phyloP scores from a whole-genome alignment of 2,888 invertebrate species.

The Pyrrhia umbra region DNA sequence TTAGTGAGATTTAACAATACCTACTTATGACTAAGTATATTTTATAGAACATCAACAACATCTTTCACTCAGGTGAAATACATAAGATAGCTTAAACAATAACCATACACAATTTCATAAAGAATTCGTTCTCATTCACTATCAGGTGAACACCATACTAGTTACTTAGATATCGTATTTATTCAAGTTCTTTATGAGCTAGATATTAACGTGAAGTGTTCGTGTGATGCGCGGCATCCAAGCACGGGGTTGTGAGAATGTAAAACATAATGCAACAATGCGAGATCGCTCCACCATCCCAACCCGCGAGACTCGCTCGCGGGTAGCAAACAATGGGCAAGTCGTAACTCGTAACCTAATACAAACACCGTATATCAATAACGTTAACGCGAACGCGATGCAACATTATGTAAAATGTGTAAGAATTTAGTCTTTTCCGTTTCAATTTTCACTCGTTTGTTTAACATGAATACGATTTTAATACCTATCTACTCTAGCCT shows the following conservation, averaged over 20 bases:
- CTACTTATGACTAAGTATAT: constrained; percentile 85
- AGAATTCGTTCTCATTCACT: constrained; percentile 78
- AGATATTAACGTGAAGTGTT: constrained; percentile 71
- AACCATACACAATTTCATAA: constrained; percentile 82
- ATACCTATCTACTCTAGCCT: constrained; percentile 89
- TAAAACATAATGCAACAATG: constrained; percentile 68
- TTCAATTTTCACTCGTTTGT: constrained; percentile 87
- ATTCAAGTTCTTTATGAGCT: constrained; percentile 66
- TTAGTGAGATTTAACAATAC: constrained; percentile 90
- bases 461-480: constrained; percentile 84
- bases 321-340: constrained; percentile 66
- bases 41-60: constrained; percentile 89
- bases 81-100: constrained; percentile 80
- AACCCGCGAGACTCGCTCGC: constrained; percentile 33
- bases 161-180: constrained; percentile 67
- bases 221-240: constrained; percentile 64
- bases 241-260: constrained; percentile 67
- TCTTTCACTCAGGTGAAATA: constrained; percentile 87
- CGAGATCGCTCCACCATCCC: constrained; percentile 59
- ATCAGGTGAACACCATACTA: constrained; percentile 78
- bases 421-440: constrained; percentile 90
- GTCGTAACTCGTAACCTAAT: constrained; percentile 77
- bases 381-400: constrained; percentile 86
- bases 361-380: constrained; percentile 84
- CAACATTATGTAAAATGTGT: constrained; percentile 87